These are phyloP conservation scores for Drosophila tani DNA, from an alignment of 1,140 invertebrate species.

Conservation along the genomic window DNA sequence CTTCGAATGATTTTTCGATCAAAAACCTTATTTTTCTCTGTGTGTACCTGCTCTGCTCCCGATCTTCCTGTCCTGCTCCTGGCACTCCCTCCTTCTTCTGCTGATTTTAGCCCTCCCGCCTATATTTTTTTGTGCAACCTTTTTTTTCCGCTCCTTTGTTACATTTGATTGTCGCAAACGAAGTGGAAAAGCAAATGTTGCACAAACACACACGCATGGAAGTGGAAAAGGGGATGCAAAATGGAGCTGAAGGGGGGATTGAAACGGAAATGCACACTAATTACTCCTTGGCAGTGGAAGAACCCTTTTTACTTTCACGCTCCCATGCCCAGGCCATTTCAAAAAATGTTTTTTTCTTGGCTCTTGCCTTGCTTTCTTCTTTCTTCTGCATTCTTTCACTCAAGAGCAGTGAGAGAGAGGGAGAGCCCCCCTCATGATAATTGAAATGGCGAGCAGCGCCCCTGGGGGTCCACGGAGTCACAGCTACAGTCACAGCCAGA, in stretches of 20 bases:
- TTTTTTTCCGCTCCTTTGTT: slow-evolving; percentile 67
- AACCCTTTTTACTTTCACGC: slow-evolving; percentile 58
- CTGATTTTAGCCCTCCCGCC: neutral
- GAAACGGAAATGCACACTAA: slow-evolving; percentile 77
- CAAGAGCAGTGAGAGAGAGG: neutral
- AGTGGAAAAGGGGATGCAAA: neutral
- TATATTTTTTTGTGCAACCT: slow-evolving; percentile 36
- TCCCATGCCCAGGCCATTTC: slow-evolving; percentile 43
- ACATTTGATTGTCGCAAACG: slow-evolving; percentile 81
- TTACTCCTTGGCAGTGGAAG: slow-evolving; percentile 64
- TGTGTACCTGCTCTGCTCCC: neutral
- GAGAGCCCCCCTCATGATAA: slow-evolving; percentile 44
- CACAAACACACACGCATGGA: slow-evolving; percentile 46
- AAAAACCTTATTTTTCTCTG: neutral
- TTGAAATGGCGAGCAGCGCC: slow-evolving; percentile 57
- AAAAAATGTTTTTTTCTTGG: slow-evolving; percentile 35
- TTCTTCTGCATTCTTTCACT: neutral
- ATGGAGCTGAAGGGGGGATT: too few species aligned
- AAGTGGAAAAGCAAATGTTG: slow-evolving; percentile 80
- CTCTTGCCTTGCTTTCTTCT: slow-evolving; percentile 31
- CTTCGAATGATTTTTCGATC: too few species aligned
- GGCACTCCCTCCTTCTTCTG: neutral
- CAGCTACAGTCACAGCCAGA: neutral
- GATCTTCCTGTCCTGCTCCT: slow-evolving; percentile 12
- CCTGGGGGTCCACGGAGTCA: neutral